These are phyloP conservation scores for Ctenomys sociabilis DNA, from an alignment of 2,113 vertebrate species.

Conservation along the genomic window DNA sequence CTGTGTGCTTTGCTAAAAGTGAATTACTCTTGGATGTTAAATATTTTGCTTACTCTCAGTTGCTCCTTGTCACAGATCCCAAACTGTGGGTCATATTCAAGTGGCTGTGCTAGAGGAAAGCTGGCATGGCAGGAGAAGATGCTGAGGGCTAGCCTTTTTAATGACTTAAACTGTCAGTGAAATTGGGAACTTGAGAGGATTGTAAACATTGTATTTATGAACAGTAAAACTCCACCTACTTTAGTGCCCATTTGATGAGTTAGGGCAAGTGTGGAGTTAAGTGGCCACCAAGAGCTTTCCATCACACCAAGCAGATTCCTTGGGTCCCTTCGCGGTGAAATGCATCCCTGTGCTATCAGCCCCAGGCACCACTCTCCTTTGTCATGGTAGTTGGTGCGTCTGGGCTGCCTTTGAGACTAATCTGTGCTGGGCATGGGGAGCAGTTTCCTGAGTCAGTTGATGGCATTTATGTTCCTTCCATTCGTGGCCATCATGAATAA, in stretches of 20 bases:
- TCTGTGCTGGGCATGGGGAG: not conserved
- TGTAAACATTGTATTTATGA: not conserved
- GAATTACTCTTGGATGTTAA: not conserved
- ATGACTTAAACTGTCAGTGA: not conserved
- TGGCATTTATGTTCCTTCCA: not conserved
- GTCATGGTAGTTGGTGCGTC: not conserved
- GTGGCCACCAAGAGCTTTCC: not conserved
- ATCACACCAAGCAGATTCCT: not conserved
- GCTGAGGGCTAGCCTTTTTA: not conserved
- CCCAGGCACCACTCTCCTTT: not conserved
- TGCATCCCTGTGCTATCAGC: not conserved
- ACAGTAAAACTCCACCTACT: not conserved
- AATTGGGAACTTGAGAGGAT: not conserved
- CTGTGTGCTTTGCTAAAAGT: not conserved
- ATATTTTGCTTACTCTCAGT: not conserved
- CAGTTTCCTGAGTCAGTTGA: not conserved
- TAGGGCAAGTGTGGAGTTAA: not conserved
- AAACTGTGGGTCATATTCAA: not conserved
- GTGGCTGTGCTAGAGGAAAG: not conserved
- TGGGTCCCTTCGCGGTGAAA: too few relatives aligned
- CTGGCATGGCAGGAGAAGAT: too few relatives aligned
- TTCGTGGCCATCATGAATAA: not conserved
- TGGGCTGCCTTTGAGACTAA: not conserved
- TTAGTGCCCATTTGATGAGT: not conserved
- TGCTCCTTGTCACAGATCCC: not conserved